Evolutionary conservation across 2,888 invertebrate species (phyloP), one percentile per base, ranked within the genome.

Genomic region (Machimus rusticus): DNA sequence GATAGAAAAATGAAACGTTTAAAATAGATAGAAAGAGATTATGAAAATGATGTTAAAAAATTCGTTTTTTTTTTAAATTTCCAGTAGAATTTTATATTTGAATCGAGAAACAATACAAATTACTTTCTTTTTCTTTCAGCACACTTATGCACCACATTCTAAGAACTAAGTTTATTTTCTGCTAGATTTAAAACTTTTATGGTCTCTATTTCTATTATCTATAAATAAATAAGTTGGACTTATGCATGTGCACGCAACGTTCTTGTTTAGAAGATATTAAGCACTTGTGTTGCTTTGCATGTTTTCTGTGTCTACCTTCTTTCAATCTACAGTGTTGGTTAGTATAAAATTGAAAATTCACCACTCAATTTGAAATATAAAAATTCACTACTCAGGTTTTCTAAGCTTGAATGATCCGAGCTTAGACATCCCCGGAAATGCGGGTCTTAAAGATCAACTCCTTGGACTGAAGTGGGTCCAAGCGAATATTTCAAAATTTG

Each of bases 401-500:
- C 91, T 94, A 43, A 92, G 92, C 46, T 90, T 94, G 0, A 91
- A 93, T 85, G 94, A 94, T 88, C 90, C 92, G 8, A 90, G 92
- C 2, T 90, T 94, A 9, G 92, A 92, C 81, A 92, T 94, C 79
- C 93, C 94, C 0, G 94, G 94, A 1, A 94, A 94, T 90, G 93
- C 94, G 0, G 94, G 93, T 2, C 90, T 94, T 0, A 94, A 94
- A 90, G 94, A 94, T 90, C 93, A 93, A 91, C 91, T 93, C 0
- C 89, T 94, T 90, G 94, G 94, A 0, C 89, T 94, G 74, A 93
- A 93, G 89, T 94, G 94, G 94, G 91, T 94, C 0, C 93, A 93
- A 88, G 90, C 90, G 1, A 94, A 94, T 89, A 93, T 94, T 23
- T 88, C 90, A 14, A 91, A 91, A 86, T 94, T 94, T 90, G 93